Percentiles rank a stretch among this genome's conserved stretches.
phyloP scores from a whole-genome alignment of 1,140 invertebrate species.

The Cyrtorhinus lividipennis region DNA sequence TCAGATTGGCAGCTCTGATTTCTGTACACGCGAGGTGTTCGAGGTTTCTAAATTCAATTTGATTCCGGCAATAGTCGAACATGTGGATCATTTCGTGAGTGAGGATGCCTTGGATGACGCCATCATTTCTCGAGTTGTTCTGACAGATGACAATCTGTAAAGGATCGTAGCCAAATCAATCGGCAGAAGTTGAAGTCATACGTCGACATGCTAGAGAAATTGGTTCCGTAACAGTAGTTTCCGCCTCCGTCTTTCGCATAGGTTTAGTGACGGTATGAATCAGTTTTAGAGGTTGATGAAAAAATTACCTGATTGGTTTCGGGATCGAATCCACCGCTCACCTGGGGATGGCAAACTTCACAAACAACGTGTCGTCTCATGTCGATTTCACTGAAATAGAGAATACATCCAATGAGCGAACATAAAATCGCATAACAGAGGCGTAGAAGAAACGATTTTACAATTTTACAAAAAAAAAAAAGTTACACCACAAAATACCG shows the following conservation, averaged over 20 bases:
- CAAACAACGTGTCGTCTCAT: conserved; percentile 77
- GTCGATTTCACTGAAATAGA: conserved; percentile 60
- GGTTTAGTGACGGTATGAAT: no score
- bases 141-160: conserved; percentile 79
- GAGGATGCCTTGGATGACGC: conserved; percentile 59
- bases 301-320: conserved; percentile 58
- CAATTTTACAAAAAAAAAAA: no score
- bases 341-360: conserved; percentile 67
- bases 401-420: conserved; percentile 24
- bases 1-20: conserved; percentile 78
- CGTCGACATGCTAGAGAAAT: not conserved
- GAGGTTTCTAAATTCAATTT: conserved; percentile 77
- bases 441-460: no score
- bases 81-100: conserved; percentile 92
- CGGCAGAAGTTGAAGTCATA: not conserved
- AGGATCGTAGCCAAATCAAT: no score
- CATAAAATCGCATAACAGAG: conserved; percentile 19
- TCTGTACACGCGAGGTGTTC: conserved; percentile 92
- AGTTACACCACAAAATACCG: conserved; percentile 11
- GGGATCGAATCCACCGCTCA: conserved; percentile 87
- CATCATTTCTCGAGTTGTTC: conserved; percentile 52
- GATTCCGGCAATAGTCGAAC: conserved; percentile 85
- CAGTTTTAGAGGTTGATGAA: not conserved
- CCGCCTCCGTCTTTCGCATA: no score
- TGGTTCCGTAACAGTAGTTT: not conserved